Evolutionary conservation across 2,113 vertebrate species (phyloP).

Genomic region (Alexandromys fortis): DNA sequence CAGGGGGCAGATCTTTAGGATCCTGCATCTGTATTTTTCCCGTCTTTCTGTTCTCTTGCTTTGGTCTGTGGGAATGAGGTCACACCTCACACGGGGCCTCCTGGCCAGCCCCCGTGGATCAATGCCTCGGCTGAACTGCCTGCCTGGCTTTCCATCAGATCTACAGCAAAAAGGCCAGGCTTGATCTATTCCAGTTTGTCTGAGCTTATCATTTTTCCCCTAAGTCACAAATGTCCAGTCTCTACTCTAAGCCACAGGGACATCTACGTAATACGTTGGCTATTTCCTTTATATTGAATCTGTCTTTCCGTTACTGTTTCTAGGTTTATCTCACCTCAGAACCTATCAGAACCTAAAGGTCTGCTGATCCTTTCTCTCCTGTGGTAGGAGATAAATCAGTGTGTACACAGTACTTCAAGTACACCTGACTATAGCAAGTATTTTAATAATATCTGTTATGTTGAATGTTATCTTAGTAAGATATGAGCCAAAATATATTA

Average conservation of each 20-base stretch:
- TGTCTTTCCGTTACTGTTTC: constrained; percentile 48
- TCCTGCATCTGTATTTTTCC: not conserved
- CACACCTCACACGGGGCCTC: not conserved
- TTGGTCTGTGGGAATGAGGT: not conserved
- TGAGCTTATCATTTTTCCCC: constrained; percentile 49
- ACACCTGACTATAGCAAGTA: not conserved
- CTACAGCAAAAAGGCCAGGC: constrained; percentile 11
- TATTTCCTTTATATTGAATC: constrained; percentile 35
- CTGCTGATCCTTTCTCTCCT: constrained; percentile 1
- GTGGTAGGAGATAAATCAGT: constrained; percentile 7
- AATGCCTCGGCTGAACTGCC: not conserved
- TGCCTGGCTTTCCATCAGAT: constrained; percentile 38
- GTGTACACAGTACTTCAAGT: not conserved
- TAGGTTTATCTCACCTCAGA: constrained; percentile 46
- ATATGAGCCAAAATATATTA: not conserved
- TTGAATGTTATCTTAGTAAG: not conserved
- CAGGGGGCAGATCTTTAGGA: not conserved
- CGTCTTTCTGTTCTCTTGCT: not conserved
- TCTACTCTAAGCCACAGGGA: constrained; percentile 42
- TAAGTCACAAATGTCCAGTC: not conserved
- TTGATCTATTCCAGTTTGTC: not conserved
- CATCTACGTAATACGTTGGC: not conserved
- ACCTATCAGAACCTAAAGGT: constrained; percentile 12
- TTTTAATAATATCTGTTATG: not conserved
- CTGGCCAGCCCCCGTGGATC: not conserved